Base-by-base conservation (phyloP, 64 coral and sea anemone species). In the Pocillopora verrucosa region DNA sequence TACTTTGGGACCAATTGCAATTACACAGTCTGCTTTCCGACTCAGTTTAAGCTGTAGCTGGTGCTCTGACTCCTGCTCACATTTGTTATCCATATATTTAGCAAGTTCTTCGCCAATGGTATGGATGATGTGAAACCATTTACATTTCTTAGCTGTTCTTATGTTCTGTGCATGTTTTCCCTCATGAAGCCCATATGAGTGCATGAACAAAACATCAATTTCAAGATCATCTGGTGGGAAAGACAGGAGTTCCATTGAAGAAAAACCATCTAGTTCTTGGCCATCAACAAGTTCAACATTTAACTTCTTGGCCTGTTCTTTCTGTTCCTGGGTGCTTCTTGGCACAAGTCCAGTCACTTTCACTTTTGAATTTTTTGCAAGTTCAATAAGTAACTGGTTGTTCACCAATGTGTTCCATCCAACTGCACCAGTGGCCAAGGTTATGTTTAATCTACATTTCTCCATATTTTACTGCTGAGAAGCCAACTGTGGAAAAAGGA, bases 1-100 rank as follows among this genome's bases (percentile, higher is more conserved):
- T 19, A 88, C 60, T 78, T 78, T 68, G 7, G 75, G 75, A 4
- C 87, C 87, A 45, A 88, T 56, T 26, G 75, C 87, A 60, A 88
- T 68, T 4, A 88, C n/a, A 20, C 41, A 56, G 34, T 88, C 75
- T 17, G 34, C 61, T 26, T 1, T 10, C 57, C 77, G 0, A 38
- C 87, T 78, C 26, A 89, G 10, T 14, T 10, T 24, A 11, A 89
- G 25, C 35, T 89, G 74, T 3, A 56, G 16, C n/a, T 89, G 5
- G 64, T 77, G 62, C 17, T 89, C 76, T 0, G 16, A 65, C 3
- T 36, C 9, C 24, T 19, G 62, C n/a, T 37, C 26, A 15, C 1
- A 17, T 76, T 56, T 45, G 9, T 65, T 78, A 1, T 76, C 24
- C 62, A 64, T 70, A 22, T n/a, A 84, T 24, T 84, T 89, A 34